Evolutionary conservation across 2,888 invertebrate species (phyloP), one percentile per base, ranked within the genome.

Genomic region (Lasioglossum oenotherae): DNA sequence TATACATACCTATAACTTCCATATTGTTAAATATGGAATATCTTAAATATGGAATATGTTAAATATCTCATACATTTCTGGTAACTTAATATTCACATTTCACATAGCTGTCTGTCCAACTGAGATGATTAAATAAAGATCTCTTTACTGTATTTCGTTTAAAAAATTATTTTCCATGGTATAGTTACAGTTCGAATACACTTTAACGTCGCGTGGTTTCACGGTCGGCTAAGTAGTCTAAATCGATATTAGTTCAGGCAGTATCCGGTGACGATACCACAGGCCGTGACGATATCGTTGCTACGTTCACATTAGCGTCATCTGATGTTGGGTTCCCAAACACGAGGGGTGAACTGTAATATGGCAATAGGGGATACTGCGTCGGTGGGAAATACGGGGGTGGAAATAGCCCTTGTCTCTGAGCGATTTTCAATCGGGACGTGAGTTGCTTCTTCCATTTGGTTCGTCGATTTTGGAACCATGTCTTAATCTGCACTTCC

Each of bases 371-470:
- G 1, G 97, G 96, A 94, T 97, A 97, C 82, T 96, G 96, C 1
- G 96, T 93, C 16, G 97, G 96, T 31, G 97, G 96, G 87, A 97
- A 97, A 92, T 97, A 97, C 87, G 97, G 97, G 0, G 97, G 96
- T 0, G 97, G 96, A 92, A 98, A 97, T 46, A 98, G 93, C 0
- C 98, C 98, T 93, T 98, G 98, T 2, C 98, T 96, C 93, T 98
- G 98, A 0, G 98, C 98, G 95, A 98, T 97, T 95, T 98, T 98
- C 87, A 99, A 95, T 4, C 98, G 96, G 0, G 98, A 98, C 0
- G 99, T 98, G 92, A 99, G 95, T 93, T 99, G 99, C 93, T 99
- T 99, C 95, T 99, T 99, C 99, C 99, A 99, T 94, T 99, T 99
- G 0, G 99, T 99, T 86, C 99, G 96, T 82, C 99, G 96, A 94